These are phyloP conservation scores for Parazoanthus swiftii DNA, from an alignment of 92 coral and sea anemone species.

Conservation along the genomic window DNA sequence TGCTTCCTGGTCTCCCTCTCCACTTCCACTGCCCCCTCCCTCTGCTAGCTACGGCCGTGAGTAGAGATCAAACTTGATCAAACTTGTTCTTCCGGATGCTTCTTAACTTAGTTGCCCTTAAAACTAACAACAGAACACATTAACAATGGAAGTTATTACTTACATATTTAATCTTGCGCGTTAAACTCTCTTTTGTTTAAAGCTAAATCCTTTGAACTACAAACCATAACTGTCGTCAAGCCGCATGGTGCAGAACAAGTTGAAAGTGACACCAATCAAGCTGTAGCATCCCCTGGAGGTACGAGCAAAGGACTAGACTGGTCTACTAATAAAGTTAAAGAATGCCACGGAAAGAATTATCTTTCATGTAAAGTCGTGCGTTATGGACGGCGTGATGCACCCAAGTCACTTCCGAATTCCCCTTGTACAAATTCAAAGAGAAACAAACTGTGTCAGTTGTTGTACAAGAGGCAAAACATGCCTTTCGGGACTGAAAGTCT, in stretches of 20 bases:
- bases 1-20: no score
- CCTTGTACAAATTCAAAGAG: neutral
- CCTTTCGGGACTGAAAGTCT: neutral
- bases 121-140: neutral
- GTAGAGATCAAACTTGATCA: neutral
- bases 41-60: no score
- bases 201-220: slow-evolving; percentile 24
- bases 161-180: neutral
- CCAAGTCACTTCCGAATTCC: neutral
- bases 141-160: neutral
- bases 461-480: slow-evolving; percentile 8
- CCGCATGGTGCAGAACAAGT: neutral
- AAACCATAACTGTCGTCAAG: neutral
- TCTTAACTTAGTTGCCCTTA: neutral
- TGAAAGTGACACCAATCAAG: neutral
- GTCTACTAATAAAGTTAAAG: neutral
- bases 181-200: neutral
- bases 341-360: neutral
- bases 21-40: no score
- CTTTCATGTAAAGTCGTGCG: neutral
- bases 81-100: neutral
- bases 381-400: slow-evolving; percentile 36
- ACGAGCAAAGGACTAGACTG: neutral
- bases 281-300: neutral
- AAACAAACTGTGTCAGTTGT: slow-evolving; percentile 15